phyloP scores from a whole-genome alignment of 2,113 vertebrate genomes.

The Leiothrix lutea region DNA sequence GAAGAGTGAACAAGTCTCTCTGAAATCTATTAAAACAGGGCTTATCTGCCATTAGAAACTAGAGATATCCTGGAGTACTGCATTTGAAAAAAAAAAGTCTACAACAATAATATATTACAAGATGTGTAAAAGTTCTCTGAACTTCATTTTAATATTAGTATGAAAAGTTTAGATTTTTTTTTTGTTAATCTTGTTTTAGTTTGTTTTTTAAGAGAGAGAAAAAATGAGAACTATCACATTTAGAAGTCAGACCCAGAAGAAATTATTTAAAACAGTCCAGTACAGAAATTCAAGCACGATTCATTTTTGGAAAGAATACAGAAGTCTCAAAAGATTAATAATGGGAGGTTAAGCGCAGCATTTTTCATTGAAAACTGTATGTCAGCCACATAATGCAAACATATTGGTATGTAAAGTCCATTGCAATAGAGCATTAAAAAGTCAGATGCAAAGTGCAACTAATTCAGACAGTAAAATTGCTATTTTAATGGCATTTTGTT shows the following conservation, averaged over 20 bases:
- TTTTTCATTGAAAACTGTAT: background rate
- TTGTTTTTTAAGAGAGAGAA: background rate
- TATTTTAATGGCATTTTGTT: background rate
- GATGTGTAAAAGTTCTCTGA: background rate
- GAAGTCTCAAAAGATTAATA: slow-evolving; percentile 17
- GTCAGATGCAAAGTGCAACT: background rate
- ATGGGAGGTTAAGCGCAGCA: background rate
- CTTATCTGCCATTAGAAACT: background rate
- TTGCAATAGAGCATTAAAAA: background rate
- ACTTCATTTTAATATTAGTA: background rate
- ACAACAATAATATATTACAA: background rate
- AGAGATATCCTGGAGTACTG: background rate
- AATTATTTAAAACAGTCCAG: background rate
- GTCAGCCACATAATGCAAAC: background rate
- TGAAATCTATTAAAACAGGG: background rate
- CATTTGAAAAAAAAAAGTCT: background rate
- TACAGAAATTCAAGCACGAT: background rate
- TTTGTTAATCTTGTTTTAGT: background rate
- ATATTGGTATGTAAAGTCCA: background rate
- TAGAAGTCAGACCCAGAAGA: background rate
- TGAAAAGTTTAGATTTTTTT: background rate
- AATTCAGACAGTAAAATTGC: background rate
- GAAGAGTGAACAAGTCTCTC: background rate
- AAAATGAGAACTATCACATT: background rate
- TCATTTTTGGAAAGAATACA: background rate